Conservation (phyloP, 2,888 invertebrate genomes). For the Sepioteuthis lessoniana region DNA sequence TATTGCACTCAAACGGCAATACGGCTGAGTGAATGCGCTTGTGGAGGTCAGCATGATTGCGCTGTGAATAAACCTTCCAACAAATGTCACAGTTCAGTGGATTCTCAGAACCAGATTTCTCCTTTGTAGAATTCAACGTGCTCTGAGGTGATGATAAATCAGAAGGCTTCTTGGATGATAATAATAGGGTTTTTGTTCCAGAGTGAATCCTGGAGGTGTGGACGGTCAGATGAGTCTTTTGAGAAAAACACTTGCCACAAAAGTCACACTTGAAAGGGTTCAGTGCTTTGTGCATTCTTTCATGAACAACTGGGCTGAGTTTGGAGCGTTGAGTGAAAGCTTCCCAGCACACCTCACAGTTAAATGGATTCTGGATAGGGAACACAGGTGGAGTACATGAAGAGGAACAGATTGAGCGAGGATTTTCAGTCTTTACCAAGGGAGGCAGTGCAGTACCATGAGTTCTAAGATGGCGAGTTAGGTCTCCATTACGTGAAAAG, state of each 20-base stretch:
- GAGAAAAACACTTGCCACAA: slow-evolving; percentile 45
- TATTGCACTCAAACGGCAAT: slow-evolving; percentile 25
- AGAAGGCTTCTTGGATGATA: not conserved
- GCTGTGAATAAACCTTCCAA: slow-evolving; percentile 39
- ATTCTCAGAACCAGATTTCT: not conserved
- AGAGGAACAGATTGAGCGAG: not conserved
- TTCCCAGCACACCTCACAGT: slow-evolving; percentile 43
- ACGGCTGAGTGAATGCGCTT: slow-evolving; percentile 41
- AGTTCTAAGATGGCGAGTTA: slow-evolving; percentile 40
- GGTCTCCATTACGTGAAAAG: slow-evolving; percentile 40
- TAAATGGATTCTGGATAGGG: slow-evolving; percentile 38
- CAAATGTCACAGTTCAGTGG: slow-evolving; percentile 36
- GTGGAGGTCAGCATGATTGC: slow-evolving; percentile 36
- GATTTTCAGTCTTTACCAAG: not conserved
- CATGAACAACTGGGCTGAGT: not conserved
- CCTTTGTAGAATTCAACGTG: not conserved
- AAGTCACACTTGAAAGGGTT: slow-evolving; percentile 35
- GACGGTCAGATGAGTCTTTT: not conserved
- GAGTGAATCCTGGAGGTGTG: slow-evolving; percentile 13
- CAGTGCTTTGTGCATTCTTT: slow-evolving; percentile 37
- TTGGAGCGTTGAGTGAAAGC: slow-evolving; percentile 39
- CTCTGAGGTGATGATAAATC: not conserved
- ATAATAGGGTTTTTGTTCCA: not conserved
- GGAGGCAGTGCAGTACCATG: slow-evolving; percentile 40
- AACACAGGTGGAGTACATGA: not conserved